A percentile compares a stretch with the other conserved stretches of the same genome.
Evolutionary conservation across 2,113 vertebrate genomes (phyloP).

Genomic region (Vicugna pacos): DNA sequence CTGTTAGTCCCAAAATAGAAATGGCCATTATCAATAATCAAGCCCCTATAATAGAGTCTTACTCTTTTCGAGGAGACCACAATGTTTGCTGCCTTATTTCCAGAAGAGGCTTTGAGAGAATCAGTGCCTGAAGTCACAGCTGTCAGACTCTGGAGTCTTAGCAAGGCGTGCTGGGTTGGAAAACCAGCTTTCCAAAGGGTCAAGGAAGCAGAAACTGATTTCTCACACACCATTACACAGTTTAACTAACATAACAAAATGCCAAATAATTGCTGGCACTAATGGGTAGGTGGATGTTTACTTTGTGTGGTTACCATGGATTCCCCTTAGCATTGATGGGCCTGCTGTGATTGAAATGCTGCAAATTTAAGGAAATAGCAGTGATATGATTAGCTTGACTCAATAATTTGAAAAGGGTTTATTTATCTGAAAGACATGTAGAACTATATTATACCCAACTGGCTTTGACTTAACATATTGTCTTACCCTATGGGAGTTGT

Average conservation of each 20-base stretch:
- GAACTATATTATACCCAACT: not conserved
- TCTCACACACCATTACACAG: constrained; percentile 76
- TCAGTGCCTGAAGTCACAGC: constrained; percentile 26
- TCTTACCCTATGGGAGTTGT: not conserved
- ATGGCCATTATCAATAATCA: constrained; percentile 71
- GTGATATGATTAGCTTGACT: constrained; percentile 59
- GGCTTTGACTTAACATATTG: constrained; percentile 57
- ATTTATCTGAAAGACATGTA: constrained; percentile 59
- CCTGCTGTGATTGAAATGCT: constrained; percentile 55
- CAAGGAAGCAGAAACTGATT: constrained; percentile 79
- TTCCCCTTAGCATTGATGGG: constrained; percentile 41
- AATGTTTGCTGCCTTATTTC: constrained; percentile 35
- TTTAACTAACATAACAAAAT: constrained; percentile 79
- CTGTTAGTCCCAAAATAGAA: constrained; percentile 70
- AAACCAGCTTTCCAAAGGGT: constrained; percentile 72
- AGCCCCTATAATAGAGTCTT: constrained; percentile 29
- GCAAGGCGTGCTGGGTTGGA: constrained; percentile 48
- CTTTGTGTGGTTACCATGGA: constrained; percentile 79
- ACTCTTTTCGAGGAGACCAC: not conserved
- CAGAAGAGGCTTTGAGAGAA: constrained; percentile 4
- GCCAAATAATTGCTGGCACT: constrained; percentile 75
- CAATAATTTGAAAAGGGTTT: constrained; percentile 49
- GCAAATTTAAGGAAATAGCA: constrained; percentile 66
- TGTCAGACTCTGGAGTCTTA: constrained; percentile 35
- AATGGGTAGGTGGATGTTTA: constrained; percentile 69